Evolutionary conservation across 2,113 vertebrate genomes (phyloP).

Genomic region (Lasiurus borealis): DNA sequence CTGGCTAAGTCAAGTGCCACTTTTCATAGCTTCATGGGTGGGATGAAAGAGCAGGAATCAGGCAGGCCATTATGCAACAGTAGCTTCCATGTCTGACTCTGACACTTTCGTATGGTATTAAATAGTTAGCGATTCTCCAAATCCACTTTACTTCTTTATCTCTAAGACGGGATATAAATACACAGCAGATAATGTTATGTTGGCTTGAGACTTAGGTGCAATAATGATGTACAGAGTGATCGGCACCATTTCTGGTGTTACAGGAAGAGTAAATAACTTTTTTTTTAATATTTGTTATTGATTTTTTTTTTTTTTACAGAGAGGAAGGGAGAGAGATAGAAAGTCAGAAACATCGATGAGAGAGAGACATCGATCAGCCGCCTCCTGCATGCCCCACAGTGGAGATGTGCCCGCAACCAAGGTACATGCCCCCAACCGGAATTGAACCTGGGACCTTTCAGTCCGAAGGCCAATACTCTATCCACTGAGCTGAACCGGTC

Average conservation of each 20-base stretch:
- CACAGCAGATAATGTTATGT: background rate
- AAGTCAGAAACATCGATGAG: no score
- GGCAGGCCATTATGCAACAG: constrained; percentile 11
- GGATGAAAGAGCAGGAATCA: constrained; percentile 35
- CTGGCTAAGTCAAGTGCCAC: constrained; percentile 51
- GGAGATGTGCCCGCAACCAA: no score
- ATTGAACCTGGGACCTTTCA: no score
- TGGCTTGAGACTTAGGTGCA: background rate
- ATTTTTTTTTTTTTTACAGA: no score
- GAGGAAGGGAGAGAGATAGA: no score
- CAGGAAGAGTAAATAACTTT: background rate
- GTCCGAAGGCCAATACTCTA: no score
- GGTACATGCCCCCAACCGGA: no score
- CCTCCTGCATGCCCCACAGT: no score
- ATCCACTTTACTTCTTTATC: background rate
- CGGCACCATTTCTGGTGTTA: background rate
- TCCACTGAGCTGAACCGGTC: no score
- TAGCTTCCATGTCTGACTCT: constrained; percentile 44
- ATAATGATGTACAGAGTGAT: background rate
- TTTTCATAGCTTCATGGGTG: constrained; percentile 21
- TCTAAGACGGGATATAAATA: constrained; percentile 50
- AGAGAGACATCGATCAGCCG: no score
- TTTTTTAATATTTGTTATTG: no score
- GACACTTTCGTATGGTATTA: constrained; percentile 39
- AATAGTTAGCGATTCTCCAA: constrained; percentile 46